phyloP scores from a whole-genome alignment of 1,140 invertebrate species.

The Drosophila orosa region DNA sequence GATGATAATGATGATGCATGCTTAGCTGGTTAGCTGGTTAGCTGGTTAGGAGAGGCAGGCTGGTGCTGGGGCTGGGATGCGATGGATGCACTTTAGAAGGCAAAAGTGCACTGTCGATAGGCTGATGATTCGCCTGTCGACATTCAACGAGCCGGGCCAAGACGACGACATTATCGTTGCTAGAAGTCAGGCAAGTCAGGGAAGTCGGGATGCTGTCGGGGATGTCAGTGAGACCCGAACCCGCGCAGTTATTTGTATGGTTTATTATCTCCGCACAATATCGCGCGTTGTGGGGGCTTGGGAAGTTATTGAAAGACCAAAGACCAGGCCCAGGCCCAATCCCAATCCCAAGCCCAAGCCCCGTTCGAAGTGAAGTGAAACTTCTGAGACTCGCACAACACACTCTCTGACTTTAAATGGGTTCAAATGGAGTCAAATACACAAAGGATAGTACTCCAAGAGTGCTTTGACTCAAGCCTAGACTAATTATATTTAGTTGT shows the following conservation, averaged over 20 bases:
- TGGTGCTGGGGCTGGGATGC: too few relatives aligned
- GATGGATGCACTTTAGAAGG: constrained; percentile 41
- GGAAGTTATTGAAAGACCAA: constrained; percentile 68
- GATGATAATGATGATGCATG: constrained; percentile 76
- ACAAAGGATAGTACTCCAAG: background rate
- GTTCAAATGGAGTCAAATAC: constrained; percentile 29
- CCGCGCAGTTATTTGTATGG: constrained; percentile 52
- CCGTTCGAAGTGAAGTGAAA: constrained; percentile 24
- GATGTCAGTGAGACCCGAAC: constrained; percentile 9
- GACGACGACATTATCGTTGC: constrained; percentile 78
- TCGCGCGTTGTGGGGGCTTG: constrained; percentile 68
- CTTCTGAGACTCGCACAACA: constrained; percentile 35
- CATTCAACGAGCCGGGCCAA: constrained; percentile 57
- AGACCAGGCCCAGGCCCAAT: constrained; percentile 30
- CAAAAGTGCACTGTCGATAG: constrained; percentile 70
- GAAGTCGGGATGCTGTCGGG: constrained; percentile 14
- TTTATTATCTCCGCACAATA: constrained; percentile 52
- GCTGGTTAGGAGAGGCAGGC: constrained; percentile 20
- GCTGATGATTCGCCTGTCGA: constrained; percentile 74
- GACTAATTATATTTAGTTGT: constrained; percentile 5
- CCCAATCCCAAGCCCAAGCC: constrained; percentile 32
- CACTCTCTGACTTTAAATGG: constrained; percentile 12
- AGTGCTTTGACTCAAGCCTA: background rate
- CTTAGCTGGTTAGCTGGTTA: constrained; percentile 33
- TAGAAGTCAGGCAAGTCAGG: constrained; percentile 64